Base-by-base conservation (phyloP, 53 echinoderm and acorn worm species). In the Stichopus horrens region DNA sequence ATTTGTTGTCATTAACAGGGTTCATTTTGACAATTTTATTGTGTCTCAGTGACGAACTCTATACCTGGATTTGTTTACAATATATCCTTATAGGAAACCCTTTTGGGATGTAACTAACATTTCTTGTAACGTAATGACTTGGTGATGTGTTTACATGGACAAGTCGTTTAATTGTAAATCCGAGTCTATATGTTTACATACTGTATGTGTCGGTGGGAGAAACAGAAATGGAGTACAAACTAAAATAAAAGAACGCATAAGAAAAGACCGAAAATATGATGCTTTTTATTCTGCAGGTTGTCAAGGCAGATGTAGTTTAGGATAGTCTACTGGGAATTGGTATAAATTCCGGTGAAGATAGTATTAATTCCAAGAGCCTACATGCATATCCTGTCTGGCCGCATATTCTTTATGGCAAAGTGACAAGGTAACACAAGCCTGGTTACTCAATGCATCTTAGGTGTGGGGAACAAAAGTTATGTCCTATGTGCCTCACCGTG, bases 21-120 rank as follows among this genome's bases (percentile, higher is more conserved):
- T 79, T 79, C 79, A 79, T 79, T 54, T 79, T 53, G 14, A 79
- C 37, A 54, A 79, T 79, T 37, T 37, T 79, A 79, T 79, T 53
- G 55, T 54, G 79, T 54, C 51, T 53, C 53, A 54, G 52, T 51
- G 54, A 79, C 13, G 8, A 53, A 79, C 19, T 79, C 63, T 8
- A 52, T 52, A 53, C 37, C 79, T 10, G 56, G 57, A 5, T 52
- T 79, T 79, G 79, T 79, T 79, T 79, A 77, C 54, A 79, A 53
- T 54, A 53, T 55, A 52, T 52, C 79, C 52, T 16, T 55, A 79
- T 19, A 51, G 52, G 57, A 18, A 52, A 55, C 79, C 79, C 19
- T 52, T 55, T 52, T 79, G 52, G 52, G 37, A 37, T 37, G 37
- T 37, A 37, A 37, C 37, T 37, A 37, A 37, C 37, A 37, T 37